phyloP scores from a whole-genome alignment of 2,888 invertebrate species.

The Myopa tessellatipennis region DNA sequence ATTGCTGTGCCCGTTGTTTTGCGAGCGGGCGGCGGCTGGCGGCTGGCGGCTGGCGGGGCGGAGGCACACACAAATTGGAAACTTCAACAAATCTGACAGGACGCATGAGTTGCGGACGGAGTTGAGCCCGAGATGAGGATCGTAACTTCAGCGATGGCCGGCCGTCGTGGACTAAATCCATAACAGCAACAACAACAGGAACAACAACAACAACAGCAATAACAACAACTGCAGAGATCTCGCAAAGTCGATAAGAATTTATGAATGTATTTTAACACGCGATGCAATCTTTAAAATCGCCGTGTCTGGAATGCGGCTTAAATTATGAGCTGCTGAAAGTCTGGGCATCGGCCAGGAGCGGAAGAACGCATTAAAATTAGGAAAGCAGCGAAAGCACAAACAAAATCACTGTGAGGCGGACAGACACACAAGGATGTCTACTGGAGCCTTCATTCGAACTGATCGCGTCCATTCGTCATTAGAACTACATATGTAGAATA shows the following conservation, averaged over 20 bases:
- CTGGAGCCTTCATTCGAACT: too few species aligned
- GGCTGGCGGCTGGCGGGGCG: not conserved
- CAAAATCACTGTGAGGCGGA: too few species aligned
- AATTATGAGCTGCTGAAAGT: slow-evolving; percentile 22
- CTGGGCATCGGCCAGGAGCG: not conserved
- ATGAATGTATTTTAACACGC: slow-evolving; percentile 57
- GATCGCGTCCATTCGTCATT: too few species aligned
- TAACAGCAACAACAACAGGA: not conserved
- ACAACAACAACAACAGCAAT: slow-evolving; percentile 28
- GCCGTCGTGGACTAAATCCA: slow-evolving; percentile 1
- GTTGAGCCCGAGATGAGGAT: slow-evolving; percentile 32
- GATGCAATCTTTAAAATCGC: slow-evolving; percentile 39
- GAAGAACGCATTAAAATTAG: not conserved
- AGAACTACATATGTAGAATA: too few species aligned
- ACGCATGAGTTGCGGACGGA: slow-evolving; percentile 35
- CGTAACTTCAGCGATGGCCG: not conserved
- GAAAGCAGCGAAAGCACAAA: too few species aligned
- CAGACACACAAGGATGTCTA: too few species aligned
- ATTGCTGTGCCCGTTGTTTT: not conserved
- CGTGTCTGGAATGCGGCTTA: slow-evolving; percentile 35
- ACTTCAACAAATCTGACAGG: slow-evolving; percentile 49
- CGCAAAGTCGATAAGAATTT: slow-evolving; percentile 55
- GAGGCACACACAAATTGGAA: slow-evolving; percentile 51
- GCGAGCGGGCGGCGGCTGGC: not conserved
- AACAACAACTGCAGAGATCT: slow-evolving; percentile 34